phyloP scores from a whole-genome alignment of 2,797 vertebrate species.

The Enteromius mattozi region DNA sequence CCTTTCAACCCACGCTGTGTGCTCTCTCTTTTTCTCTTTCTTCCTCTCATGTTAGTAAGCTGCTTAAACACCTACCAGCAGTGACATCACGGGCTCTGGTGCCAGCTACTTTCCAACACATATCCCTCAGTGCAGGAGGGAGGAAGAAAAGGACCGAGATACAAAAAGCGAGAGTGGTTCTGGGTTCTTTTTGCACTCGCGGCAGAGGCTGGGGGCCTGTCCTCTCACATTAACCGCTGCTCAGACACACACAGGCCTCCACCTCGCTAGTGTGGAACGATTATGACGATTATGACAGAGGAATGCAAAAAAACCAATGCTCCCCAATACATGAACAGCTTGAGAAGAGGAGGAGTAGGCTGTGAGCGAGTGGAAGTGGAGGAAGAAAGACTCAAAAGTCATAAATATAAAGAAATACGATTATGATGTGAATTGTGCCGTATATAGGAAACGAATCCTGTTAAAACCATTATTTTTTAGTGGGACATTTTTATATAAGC shows the following conservation, averaged over 20 bases:
- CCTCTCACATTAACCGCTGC: constrained; percentile 78
- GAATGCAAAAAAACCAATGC: constrained; percentile 61
- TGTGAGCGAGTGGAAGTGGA: constrained; percentile 9
- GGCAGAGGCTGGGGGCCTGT: constrained; percentile 77
- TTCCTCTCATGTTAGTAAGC: constrained; percentile 75
- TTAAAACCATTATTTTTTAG: neutral
- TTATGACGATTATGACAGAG: constrained; percentile 77
- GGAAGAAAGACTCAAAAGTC: constrained; percentile 11
- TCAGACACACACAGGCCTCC: constrained; percentile 70
- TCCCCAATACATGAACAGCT: constrained; percentile 74
- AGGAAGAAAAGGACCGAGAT: constrained; percentile 63
- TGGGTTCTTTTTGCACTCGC: constrained; percentile 74
- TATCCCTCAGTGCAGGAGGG: constrained; percentile 62
- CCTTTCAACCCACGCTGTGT: constrained; percentile 73
- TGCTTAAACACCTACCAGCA: constrained; percentile 83
- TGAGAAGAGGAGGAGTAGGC: constrained; percentile 35
- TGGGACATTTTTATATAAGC: neutral
- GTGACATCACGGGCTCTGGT: constrained; percentile 77
- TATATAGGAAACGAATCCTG: neutral
- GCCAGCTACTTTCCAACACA: constrained; percentile 70
- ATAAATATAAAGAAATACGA: neutral
- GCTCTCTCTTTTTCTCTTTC: constrained; percentile 70
- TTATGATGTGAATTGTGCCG: neutral
- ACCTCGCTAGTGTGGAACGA: constrained; percentile 71
- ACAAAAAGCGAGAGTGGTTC: constrained; percentile 73